A percentile compares a stretch with the other conserved stretches of the same genome.
These are phyloP conservation scores for Caloenas nicobarica DNA, from an alignment of 2,113 vertebrate genomes.

Conservation along the genomic window DNA sequence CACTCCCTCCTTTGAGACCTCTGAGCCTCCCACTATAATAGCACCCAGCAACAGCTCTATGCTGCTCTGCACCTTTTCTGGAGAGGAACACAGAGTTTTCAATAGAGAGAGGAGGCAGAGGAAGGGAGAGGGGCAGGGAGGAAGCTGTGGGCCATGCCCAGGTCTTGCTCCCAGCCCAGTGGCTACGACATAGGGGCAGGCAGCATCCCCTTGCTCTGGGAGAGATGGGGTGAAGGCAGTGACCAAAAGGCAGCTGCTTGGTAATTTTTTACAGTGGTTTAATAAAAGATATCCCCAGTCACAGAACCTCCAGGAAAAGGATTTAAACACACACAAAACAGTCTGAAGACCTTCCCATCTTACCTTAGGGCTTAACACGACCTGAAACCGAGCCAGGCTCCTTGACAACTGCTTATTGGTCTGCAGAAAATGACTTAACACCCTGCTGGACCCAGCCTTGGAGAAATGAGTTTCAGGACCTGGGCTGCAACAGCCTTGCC, in stretches of 20 bases:
- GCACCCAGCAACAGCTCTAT: background rate
- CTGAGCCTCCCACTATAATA: accelerated
- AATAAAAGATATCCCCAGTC: background rate
- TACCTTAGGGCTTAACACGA: background rate
- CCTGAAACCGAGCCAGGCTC: background rate
- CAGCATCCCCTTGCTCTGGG: background rate
- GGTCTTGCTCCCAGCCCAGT: background rate
- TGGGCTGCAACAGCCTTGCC: background rate
- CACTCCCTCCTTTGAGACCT: background rate
- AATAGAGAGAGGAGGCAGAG: background rate
- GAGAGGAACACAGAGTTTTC: background rate
- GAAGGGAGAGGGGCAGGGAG: background rate
- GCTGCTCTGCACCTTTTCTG: background rate
- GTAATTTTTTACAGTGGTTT: background rate
- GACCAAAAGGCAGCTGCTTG: background rate
- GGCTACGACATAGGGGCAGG: background rate
- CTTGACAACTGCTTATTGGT: background rate
- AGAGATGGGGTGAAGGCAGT: background rate
- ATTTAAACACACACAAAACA: background rate
- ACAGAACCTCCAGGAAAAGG: background rate
- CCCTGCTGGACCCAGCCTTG: background rate
- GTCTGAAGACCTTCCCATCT: background rate
- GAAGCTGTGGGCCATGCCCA: background rate
- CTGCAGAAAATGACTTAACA: background rate
- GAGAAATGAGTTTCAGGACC: background rate